A percentile compares a stretch with the other conserved stretches of the same genome.
These are phyloP conservation scores for Podarcis muralis DNA, from an alignment of 2,113 vertebrate species.

Conservation along the genomic window DNA sequence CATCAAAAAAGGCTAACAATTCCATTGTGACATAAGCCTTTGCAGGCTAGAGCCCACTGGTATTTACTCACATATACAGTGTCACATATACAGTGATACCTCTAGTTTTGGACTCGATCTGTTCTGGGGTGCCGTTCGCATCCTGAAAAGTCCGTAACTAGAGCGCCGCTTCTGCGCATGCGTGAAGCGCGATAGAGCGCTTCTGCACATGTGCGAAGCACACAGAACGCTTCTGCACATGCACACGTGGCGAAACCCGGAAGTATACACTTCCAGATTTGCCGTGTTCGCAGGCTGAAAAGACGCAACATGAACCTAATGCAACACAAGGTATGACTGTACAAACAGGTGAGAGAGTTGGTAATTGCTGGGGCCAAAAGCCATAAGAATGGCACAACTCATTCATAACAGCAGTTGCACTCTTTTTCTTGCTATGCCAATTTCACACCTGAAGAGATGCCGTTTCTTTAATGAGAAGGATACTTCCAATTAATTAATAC, in stretches of 20 bases:
- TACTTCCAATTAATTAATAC: neutral
- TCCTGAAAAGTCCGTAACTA: no score
- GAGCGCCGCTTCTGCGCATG: no score
- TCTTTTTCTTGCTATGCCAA: neutral
- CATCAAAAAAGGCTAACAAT: neutral
- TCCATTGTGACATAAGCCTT: neutral
- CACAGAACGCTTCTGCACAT: no score
- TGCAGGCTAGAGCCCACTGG: neutral
- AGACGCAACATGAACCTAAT: neutral
- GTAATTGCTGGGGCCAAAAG: neutral
- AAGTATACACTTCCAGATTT: no score
- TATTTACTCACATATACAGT: neutral
- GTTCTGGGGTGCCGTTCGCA: no score
- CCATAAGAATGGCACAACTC: neutral
- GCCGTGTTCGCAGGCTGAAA: no score
- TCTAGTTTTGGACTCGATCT: no score
- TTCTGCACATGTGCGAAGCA: no score
- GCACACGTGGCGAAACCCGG: no score
- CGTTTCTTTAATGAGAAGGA: neutral
- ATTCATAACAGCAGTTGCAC: neutral
- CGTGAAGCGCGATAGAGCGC: no score
- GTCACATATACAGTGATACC: no score
- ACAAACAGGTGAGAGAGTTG: neutral
- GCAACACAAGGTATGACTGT: no score
- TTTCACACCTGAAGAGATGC: neutral